Percentiles rank a stretch among this genome's conserved stretches.
Evolutionary conservation across 2,797 vertebrate species (phyloP).

Genomic region (Coregonus suidteri): DNA sequence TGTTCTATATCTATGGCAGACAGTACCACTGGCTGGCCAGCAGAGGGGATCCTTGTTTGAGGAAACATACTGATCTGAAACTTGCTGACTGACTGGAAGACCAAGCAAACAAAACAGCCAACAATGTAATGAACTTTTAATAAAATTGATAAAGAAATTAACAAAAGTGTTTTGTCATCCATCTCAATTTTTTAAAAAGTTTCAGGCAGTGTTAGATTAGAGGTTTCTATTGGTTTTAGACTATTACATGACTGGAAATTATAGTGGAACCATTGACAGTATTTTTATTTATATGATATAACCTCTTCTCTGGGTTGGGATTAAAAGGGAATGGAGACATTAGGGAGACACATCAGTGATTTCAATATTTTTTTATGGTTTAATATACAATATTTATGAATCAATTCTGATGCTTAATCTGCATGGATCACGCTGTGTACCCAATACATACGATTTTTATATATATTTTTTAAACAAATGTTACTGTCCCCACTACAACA

Average conservation of each 20-base stretch:
- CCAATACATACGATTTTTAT: too few species aligned
- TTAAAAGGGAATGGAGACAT: not conserved
- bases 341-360: not conserved
- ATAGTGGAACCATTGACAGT: not conserved
- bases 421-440: not conserved
- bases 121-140: constrained; percentile 57
- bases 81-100: constrained; percentile 39
- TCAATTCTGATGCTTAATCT: not conserved
- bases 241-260: not conserved
- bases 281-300: not conserved
- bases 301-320: not conserved
- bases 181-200: constrained; percentile 18
- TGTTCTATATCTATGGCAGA: not conserved
- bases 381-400: not conserved
- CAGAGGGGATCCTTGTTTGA: constrained; percentile 59
- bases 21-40: constrained; percentile 25
- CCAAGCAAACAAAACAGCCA: constrained; percentile 40
- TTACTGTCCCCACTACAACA: too few species aligned
- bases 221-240: not conserved
- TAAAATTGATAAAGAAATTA: constrained; percentile 52
- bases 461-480: too few species aligned
- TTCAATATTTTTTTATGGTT: not conserved
- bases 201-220: not conserved
- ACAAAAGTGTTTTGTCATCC: constrained; percentile 6
- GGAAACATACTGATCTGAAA: constrained; percentile 30